Percentiles rank a stretch among this genome's conserved stretches.
phyloP scores from a whole-genome alignment of 2,113 vertebrate genomes.

The Cheilinus undulatus region DNA sequence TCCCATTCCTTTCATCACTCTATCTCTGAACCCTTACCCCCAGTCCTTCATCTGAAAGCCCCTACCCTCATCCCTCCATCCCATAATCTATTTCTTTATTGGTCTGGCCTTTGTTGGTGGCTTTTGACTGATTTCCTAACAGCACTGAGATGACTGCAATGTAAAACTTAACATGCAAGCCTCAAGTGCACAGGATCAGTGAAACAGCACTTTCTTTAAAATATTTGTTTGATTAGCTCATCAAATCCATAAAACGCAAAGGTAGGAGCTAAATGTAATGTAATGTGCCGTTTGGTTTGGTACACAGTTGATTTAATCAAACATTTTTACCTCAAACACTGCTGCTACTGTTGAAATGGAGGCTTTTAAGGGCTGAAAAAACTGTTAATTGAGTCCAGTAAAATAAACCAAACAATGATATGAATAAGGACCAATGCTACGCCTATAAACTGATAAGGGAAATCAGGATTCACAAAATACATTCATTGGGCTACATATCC shows the following conservation, averaged over 20 bases:
- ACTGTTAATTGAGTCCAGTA: background rate
- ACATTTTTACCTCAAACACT: background rate
- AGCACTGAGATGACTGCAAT: background rate
- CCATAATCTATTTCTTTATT: no score
- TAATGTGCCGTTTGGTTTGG: background rate
- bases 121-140: no score
- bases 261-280: no score
- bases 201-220: no score
- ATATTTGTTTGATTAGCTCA: background rate
- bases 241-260: no score
- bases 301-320: background rate
- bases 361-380: background rate
- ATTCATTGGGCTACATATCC: constrained; percentile 3
- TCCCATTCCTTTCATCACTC: no score
- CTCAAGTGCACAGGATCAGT: no score
- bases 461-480: background rate
- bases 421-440: background rate
- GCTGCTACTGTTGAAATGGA: background rate
- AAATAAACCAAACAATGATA: background rate
- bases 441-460: background rate
- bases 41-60: no score
- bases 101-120: no score
- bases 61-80: no score
- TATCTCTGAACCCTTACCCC: no score
- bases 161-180: background rate